A percentile compares a stretch with the other conserved stretches of the same genome.
Conservation (phyloP, 2,113 vertebrate species). For the Sphyrna mokarran region DNA sequence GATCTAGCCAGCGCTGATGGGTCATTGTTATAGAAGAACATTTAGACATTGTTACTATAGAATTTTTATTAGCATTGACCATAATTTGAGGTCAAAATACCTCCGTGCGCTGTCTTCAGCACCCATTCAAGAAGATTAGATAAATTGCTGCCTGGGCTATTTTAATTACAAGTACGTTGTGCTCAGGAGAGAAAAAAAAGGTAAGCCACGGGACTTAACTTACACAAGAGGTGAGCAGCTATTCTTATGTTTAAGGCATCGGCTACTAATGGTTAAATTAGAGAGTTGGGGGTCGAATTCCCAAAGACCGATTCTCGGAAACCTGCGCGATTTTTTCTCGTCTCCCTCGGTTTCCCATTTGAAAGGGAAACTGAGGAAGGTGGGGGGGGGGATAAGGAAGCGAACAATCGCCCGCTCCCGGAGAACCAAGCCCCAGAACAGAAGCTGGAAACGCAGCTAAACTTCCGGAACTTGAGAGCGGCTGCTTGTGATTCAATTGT, state of each 20-base stretch:
- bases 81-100: background rate
- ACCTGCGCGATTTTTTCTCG: background rate
- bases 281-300: background rate
- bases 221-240: background rate
- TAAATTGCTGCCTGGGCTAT: background rate
- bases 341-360: background rate
- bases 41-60: background rate
- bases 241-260: background rate
- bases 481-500: background rate
- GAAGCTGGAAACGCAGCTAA: constrained; percentile 9
- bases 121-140: background rate
- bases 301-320: background rate
- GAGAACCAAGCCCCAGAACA: background rate
- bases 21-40: background rate
- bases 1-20: background rate
- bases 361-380: background rate
- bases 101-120: constrained; percentile 10
- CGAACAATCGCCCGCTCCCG: no score
- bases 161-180: background rate
- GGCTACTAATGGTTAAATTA: background rate
- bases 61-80: background rate
- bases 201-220: background rate
- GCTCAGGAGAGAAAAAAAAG: background rate
- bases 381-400: background rate
- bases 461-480: background rate